A percentile compares a stretch with the other conserved stretches of the same genome.
Conservation (phyloP, 2,113 vertebrate species). For the Lophochroa leadbeateri region DNA sequence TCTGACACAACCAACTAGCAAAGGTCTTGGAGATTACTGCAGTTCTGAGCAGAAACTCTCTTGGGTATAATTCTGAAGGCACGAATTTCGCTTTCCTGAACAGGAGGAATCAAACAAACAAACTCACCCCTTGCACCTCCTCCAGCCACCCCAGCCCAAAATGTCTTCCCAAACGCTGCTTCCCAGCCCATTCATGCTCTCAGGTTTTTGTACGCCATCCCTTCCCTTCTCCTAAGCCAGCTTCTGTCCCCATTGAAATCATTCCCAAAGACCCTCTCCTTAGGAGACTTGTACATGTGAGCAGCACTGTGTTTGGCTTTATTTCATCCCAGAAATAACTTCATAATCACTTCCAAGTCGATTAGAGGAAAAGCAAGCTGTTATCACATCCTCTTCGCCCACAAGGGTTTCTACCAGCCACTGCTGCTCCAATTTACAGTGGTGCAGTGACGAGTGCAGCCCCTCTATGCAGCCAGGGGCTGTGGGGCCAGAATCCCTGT, state of each 20-base stretch:
- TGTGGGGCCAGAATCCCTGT: background rate
- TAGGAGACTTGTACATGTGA: background rate
- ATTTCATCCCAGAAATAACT: background rate
- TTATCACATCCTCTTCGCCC: background rate
- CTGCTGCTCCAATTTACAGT: background rate
- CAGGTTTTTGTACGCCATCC: background rate
- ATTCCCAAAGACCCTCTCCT: background rate
- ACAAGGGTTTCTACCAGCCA: accelerated
- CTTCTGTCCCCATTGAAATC: background rate
- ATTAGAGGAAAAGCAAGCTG: background rate
- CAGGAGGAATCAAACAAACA: background rate
- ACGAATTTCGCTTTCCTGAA: background rate
- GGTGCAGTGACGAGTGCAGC: accelerated
- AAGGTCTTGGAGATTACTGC: background rate
- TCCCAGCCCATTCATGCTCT: accelerated
- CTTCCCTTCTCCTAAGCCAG: background rate
- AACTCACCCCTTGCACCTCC: background rate
- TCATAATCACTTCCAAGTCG: background rate
- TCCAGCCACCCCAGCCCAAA: background rate
- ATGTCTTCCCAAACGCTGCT: background rate
- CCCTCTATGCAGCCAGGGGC: accelerated
- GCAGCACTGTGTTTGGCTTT: background rate
- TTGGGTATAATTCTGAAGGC: background rate
- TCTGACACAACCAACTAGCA: background rate
- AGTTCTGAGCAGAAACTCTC: background rate